A percentile compares a stretch with the other conserved stretches of the same genome.
These are phyloP conservation scores for Nicator chloris DNA, from an alignment of 2,113 vertebrate genomes.

Conservation along the genomic window DNA sequence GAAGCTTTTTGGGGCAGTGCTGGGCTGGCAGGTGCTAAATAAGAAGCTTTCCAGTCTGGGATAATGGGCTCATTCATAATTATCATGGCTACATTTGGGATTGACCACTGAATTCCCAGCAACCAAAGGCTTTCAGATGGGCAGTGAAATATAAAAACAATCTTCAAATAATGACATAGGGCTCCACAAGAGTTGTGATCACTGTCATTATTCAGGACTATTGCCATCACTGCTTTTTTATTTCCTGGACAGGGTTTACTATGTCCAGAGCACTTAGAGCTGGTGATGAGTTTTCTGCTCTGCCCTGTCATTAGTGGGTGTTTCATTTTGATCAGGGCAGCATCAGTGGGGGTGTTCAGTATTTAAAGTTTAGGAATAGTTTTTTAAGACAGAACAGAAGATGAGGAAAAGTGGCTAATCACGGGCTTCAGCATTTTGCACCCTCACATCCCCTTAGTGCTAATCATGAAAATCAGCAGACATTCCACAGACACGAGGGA, in stretches of 20 bases:
- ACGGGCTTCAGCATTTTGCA: not conserved
- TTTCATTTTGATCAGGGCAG: not conserved
- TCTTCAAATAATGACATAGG: not conserved
- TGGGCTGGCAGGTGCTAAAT: not conserved
- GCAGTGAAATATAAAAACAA: not conserved
- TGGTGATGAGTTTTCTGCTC: not conserved
- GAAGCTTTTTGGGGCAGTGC: not conserved
- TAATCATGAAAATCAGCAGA: slow-evolving; percentile 2
- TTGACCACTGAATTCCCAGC: not conserved
- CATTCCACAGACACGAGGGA: not conserved
- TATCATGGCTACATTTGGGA: not conserved
- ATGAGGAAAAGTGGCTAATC: not conserved
- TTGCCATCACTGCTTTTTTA: not conserved
- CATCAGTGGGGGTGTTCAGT: not conserved
- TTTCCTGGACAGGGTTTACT: not conserved
- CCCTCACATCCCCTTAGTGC: not conserved
- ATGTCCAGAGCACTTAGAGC: not conserved
- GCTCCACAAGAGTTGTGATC: not conserved
- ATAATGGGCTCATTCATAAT: not conserved
- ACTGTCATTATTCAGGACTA: not conserved
- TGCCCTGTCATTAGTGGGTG: not conserved
- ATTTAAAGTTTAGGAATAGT: not conserved
- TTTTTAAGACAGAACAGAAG: not conserved
- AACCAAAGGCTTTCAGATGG: not conserved
- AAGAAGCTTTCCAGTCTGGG: not conserved